Evolutionary conservation across 2,888 invertebrate species (phyloP).

Genomic region (Flabesymbios commensalis): DNA sequence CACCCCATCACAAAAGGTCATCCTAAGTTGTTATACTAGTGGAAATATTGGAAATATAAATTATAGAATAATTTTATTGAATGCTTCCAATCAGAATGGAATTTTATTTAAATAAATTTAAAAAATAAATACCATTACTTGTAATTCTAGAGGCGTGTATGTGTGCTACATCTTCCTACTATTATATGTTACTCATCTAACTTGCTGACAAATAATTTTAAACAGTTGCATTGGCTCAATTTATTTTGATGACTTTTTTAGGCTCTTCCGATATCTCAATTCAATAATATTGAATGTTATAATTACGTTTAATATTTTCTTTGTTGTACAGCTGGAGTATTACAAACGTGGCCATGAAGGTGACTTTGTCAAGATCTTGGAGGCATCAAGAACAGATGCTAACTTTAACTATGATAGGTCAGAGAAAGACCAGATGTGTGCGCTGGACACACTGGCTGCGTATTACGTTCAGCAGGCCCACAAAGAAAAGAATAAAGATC

Average conservation of each 20-base stretch:
- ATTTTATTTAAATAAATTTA: too few relatives aligned
- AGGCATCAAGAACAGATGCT: slow-evolving; percentile 73
- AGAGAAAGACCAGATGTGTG: slow-evolving; percentile 97
- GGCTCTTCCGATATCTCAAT: too few relatives aligned
- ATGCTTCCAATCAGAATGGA: background rate
- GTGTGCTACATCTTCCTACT: too few relatives aligned
- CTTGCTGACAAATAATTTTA: background rate
- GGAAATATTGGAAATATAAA: too few relatives aligned
- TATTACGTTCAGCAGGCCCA: slow-evolving; percentile 85
- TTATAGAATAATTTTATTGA: background rate
- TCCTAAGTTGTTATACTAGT: too few relatives aligned
- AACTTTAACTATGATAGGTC: slow-evolving; percentile 69
- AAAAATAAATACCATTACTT: too few relatives aligned
- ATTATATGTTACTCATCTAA: background rate
- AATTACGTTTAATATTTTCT: too few relatives aligned
- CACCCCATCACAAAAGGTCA: too few relatives aligned
- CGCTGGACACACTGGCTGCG: slow-evolving; percentile 95
- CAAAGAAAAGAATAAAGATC: slow-evolving; percentile 91
- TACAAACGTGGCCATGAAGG: slow-evolving; percentile 90
- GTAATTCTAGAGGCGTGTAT: too few relatives aligned
- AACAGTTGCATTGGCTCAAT: background rate
- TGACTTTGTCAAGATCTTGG: slow-evolving; percentile 93
- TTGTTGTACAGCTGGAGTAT: slow-evolving; percentile 91
- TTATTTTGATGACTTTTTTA: background rate
- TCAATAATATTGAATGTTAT: too few relatives aligned